Percentiles rank a stretch among this genome's conserved stretches.
These are phyloP conservation scores for Antennarius striatus DNA, from an alignment of 2,113 vertebrate genomes.

Conservation along the genomic window DNA sequence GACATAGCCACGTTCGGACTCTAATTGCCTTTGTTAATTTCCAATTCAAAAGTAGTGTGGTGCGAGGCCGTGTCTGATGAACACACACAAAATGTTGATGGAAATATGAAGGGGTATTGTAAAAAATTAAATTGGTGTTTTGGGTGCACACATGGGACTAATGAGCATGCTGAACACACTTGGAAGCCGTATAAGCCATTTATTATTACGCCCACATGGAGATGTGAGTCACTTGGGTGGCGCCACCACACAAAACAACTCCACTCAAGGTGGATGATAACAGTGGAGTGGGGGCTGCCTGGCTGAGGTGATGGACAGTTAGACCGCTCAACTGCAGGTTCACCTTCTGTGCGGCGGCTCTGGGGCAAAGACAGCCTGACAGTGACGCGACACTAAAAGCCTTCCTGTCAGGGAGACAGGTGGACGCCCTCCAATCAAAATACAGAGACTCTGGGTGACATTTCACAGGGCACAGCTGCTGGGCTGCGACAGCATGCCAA, in stretches of 20 bases:
- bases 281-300: slow-evolving; percentile 20
- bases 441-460: slow-evolving; percentile 73
- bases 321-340: slow-evolving; percentile 59
- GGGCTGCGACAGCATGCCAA: slow-evolving; percentile 74
- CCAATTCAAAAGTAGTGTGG: not conserved
- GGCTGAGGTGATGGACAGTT: slow-evolving; percentile 66
- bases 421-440: slow-evolving; percentile 76
- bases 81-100: slow-evolving; percentile 45
- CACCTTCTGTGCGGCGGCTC: slow-evolving; percentile 75
- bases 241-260: slow-evolving; percentile 50
- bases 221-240: slow-evolving; percentile 73
- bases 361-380: slow-evolving; percentile 74
- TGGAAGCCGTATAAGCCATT: slow-evolving; percentile 58
- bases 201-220: slow-evolving; percentile 68
- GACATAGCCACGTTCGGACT: slow-evolving; percentile 3
- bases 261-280: slow-evolving; percentile 49
- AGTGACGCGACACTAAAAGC: slow-evolving; percentile 79
- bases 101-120: slow-evolving; percentile 45
- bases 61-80: slow-evolving; percentile 12
- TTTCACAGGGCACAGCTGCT: slow-evolving; percentile 80
- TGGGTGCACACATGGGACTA: slow-evolving; percentile 69
- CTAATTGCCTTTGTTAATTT: slow-evolving; percentile 10
- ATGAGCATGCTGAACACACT: slow-evolving; percentile 67
- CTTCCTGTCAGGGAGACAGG: slow-evolving; percentile 74
- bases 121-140: slow-evolving; percentile 71